Percentiles rank a stretch among this genome's conserved stretches.
These are phyloP conservation scores for Ridgeia piscesae DNA, from an alignment of 1,140 invertebrate genomes.

Conservation along the genomic window DNA sequence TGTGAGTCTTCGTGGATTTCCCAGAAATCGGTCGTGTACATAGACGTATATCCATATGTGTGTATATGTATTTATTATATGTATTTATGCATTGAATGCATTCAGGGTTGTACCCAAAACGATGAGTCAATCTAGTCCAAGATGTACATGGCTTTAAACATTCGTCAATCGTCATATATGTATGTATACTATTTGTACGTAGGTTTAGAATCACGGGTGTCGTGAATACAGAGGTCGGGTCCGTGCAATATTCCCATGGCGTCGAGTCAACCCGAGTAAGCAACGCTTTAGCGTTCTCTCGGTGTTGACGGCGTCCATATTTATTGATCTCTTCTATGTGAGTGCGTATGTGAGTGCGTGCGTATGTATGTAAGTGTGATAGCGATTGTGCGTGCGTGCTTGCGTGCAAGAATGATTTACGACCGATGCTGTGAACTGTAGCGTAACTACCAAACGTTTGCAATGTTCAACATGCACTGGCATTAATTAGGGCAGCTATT, in stretches of 20 bases:
- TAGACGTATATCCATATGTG: neutral
- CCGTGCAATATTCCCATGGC: neutral
- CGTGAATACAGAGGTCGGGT: neutral
- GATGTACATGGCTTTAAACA: constrained; percentile 1
- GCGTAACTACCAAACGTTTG: neutral
- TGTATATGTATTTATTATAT: neutral
- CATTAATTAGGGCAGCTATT: constrained; percentile 5
- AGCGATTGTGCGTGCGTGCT: neutral
- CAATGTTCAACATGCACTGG: neutral
- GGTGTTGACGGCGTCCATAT: neutral
- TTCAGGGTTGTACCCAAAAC: neutral
- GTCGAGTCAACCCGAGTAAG: neutral
- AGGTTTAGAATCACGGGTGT: neutral
- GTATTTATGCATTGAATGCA: neutral
- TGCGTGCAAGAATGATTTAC: neutral
- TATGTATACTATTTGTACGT: neutral
- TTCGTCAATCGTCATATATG: neutral
- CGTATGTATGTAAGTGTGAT: neutral
- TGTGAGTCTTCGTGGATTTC: neutral
- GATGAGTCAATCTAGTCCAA: neutral
- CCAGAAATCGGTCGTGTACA: neutral
- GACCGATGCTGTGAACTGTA: neutral
- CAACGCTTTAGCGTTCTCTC: neutral
- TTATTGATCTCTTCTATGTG: neutral
- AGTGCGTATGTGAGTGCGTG: neutral